Evolutionary conservation across 2,797 vertebrate genomes (phyloP).

Genomic region (Sebastes wilsoni): DNA sequence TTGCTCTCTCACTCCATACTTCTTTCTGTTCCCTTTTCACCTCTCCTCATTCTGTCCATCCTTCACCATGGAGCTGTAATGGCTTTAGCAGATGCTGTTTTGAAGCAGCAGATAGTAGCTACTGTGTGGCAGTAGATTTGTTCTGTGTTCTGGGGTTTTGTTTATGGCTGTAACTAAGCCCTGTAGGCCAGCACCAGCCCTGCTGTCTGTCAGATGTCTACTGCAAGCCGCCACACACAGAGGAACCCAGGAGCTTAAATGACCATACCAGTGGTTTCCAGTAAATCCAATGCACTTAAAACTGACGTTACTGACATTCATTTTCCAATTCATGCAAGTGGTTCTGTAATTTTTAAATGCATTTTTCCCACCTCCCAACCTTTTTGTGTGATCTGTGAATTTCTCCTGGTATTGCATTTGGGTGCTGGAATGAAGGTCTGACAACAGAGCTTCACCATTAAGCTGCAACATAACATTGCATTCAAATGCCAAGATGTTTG

Average conservation of each 20-base stretch:
- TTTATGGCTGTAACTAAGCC: slow-evolving; percentile 69
- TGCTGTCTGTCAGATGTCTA: slow-evolving; percentile 60
- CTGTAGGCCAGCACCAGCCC: slow-evolving; percentile 46
- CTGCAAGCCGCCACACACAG: slow-evolving; percentile 42
- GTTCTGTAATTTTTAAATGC: neutral
- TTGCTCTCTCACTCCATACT: slow-evolving; percentile 6
- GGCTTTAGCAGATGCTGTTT: slow-evolving; percentile 60
- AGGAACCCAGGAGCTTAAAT: slow-evolving; percentile 4
- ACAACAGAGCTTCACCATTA: neutral
- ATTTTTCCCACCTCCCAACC: neutral
- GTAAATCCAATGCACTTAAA: neutral
- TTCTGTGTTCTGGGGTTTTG: slow-evolving; percentile 45
- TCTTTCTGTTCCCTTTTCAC: slow-evolving; percentile 29
- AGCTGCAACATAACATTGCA: neutral
- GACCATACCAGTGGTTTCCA: neutral
- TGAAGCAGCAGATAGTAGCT: slow-evolving; percentile 49
- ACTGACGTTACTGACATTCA: neutral
- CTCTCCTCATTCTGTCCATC: slow-evolving; percentile 3
- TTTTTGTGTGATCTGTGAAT: neutral
- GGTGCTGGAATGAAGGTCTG: neutral
- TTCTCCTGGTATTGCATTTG: neutral
- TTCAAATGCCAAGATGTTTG: neutral
- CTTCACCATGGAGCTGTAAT: slow-evolving; percentile 11
- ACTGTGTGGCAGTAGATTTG: slow-evolving; percentile 63
- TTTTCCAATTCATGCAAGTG: neutral